phyloP scores from a whole-genome alignment of 2,113 vertebrate species.

The Panurus biarmicus region DNA sequence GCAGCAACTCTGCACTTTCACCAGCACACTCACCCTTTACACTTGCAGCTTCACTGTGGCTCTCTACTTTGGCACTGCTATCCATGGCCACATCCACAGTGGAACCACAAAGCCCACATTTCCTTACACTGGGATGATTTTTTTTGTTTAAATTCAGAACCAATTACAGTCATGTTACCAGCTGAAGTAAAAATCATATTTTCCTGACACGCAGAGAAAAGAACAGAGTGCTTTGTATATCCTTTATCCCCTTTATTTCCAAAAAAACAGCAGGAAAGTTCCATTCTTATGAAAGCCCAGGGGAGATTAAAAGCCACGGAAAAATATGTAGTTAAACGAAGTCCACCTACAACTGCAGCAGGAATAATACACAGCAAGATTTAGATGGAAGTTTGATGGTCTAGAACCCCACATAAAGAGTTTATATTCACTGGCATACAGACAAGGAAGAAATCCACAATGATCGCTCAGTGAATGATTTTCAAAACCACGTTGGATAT shows the following conservation, averaged over 20 bases:
- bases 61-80: background rate
- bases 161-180: background rate
- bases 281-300: background rate
- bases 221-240: background rate
- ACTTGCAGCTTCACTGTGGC: accelerated
- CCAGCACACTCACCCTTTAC: background rate
- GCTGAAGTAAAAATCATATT: background rate
- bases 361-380: background rate
- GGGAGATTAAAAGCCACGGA: background rate
- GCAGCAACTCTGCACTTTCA: background rate
- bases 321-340: background rate
- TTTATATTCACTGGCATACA: background rate
- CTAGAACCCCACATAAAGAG: background rate
- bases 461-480: background rate
- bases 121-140: background rate
- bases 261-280: background rate
- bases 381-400: background rate
- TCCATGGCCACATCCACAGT: background rate
- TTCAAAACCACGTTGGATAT: background rate
- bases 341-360: background rate
- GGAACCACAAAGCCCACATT: background rate
- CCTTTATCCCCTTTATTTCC: background rate
- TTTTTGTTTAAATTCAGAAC: background rate
- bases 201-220: background rate
- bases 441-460: background rate